Percentiles rank a stretch among this genome's conserved stretches.
Conservation (phyloP, 2,113 vertebrate genomes). For the Seriola dumerili region DNA sequence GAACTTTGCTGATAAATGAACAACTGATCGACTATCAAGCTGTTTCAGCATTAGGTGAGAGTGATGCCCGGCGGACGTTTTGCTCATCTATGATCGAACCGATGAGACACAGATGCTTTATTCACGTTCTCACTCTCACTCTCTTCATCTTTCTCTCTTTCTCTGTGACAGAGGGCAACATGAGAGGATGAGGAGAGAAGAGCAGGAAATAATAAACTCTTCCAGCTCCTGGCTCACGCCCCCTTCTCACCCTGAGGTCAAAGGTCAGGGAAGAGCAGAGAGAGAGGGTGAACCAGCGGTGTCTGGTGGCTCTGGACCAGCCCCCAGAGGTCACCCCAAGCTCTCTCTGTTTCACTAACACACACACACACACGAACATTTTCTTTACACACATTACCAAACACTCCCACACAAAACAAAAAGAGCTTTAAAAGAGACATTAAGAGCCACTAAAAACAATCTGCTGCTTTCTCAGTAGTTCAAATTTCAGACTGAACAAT, state of each 20-base stretch:
- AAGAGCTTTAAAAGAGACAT: neutral
- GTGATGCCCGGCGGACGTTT: neutral
- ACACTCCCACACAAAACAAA: constrained; percentile 4
- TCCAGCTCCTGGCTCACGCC: constrained; percentile 87
- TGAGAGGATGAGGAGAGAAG: constrained; percentile 86
- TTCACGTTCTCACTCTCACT: constrained; percentile 12
- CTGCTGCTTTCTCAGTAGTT: neutral
- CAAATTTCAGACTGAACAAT: neutral
- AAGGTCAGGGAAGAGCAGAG: constrained; percentile 85
- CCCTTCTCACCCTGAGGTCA: constrained; percentile 88
- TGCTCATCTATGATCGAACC: constrained; percentile 4
- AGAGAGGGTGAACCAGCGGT: constrained; percentile 76
- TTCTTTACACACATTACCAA: constrained; percentile 17
- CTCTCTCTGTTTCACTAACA: constrained; percentile 18
- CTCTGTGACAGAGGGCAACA: constrained; percentile 40
- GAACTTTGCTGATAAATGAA: neutral
- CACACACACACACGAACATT: constrained; percentile 1
- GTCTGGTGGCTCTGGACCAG: constrained; percentile 68
- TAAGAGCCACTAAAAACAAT: neutral
- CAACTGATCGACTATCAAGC: neutral
- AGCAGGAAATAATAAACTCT: constrained; percentile 97
- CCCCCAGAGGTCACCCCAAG: constrained; percentile 64
- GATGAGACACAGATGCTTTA: constrained; percentile 37
- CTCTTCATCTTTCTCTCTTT: constrained; percentile 30
- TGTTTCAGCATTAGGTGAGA: neutral